A percentile compares a stretch with the other conserved stretches of the same genome.
Evolutionary conservation across 2,113 vertebrate species (phyloP).

Genomic region (Daubentonia madagascariensis): DNA sequence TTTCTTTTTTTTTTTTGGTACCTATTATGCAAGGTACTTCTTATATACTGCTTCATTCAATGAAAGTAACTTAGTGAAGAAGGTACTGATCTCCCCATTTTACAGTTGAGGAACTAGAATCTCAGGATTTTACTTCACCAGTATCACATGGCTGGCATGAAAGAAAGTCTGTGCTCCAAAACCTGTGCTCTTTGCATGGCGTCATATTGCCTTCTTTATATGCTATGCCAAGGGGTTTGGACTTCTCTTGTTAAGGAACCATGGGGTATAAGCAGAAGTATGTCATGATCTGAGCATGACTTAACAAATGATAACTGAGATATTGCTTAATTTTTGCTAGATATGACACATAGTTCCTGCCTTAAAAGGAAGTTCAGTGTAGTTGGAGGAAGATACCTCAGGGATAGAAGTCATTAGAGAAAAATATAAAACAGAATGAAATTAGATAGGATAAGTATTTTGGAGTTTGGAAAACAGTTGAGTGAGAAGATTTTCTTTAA

Average conservation of each 20-base stretch:
- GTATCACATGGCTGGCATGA: background rate
- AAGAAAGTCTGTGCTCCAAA: background rate
- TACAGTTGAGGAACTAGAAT: background rate
- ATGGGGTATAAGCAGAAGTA: background rate
- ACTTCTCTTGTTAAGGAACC: background rate
- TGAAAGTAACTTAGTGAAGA: background rate
- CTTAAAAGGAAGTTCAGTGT: background rate
- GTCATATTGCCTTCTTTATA: background rate
- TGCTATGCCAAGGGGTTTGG: background rate
- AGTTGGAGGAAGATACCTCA: background rate
- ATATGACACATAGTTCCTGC: background rate
- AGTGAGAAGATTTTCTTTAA: background rate
- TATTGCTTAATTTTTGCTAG: background rate
- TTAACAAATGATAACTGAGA: background rate
- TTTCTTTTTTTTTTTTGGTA: background rate
- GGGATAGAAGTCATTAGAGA: background rate
- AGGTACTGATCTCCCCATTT: background rate
- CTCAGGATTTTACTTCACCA: background rate
- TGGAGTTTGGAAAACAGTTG: background rate
- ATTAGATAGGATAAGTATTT: background rate
- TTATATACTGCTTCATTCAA: background rate
- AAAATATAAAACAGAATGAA: background rate
- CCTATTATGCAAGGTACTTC: background rate
- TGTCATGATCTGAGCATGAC: background rate
- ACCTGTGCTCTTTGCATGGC: background rate